Evolutionary conservation across 2,113 vertebrate genomes (phyloP).

Genomic region (Muntiacus reevesi): DNA sequence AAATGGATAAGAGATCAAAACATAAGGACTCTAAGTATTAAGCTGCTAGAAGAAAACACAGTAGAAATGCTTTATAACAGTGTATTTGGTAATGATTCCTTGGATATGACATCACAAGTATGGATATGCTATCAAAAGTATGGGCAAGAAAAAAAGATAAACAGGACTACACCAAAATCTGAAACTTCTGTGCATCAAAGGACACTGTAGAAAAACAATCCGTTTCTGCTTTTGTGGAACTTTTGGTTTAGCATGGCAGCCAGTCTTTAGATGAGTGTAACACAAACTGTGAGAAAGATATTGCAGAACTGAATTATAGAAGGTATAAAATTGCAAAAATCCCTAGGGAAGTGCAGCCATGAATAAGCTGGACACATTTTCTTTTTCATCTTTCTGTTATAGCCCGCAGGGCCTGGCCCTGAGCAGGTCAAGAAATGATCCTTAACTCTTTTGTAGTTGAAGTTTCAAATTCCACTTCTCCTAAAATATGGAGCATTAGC

Average conservation of each 20-base stretch:
- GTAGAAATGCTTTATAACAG: background rate
- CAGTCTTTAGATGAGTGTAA: background rate
- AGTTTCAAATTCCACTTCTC: slow-evolving; percentile 10
- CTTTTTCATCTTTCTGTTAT: background rate
- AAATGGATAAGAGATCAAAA: background rate
- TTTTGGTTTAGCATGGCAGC: background rate
- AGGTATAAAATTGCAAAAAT: background rate
- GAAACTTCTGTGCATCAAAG: background rate
- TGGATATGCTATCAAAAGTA: background rate
- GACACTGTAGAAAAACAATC: background rate
- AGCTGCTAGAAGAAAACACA: background rate
- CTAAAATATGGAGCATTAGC: background rate
- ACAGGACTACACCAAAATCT: background rate
- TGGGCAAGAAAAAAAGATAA: background rate
- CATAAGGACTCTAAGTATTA: background rate
- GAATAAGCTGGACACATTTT: background rate
- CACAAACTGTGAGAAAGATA: background rate
- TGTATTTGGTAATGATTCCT: background rate
- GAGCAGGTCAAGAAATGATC: background rate
- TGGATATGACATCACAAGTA: background rate
- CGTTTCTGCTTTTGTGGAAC: background rate
- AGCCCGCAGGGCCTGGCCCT: background rate
- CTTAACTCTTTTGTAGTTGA: background rate
- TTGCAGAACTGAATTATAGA: background rate
- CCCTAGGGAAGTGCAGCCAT: background rate